phyloP scores from a whole-genome alignment of 2,797 vertebrate species.

The Tapera naevia region DNA sequence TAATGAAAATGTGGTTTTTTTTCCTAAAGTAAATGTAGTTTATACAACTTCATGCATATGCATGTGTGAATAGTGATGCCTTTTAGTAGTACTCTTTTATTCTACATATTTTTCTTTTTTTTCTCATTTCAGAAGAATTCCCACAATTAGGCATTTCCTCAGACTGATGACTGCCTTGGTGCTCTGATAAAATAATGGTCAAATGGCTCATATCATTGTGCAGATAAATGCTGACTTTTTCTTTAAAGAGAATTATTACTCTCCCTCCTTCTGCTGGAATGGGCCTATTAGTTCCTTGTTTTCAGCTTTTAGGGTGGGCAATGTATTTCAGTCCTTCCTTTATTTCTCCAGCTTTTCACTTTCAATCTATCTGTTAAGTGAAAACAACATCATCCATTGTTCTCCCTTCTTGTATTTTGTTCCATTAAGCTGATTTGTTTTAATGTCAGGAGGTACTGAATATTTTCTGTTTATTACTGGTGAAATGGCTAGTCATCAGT shows the following conservation, averaged over 20 bases:
- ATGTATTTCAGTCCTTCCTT: neutral
- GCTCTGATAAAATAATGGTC: neutral
- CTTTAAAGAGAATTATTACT: neutral
- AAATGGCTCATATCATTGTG: neutral
- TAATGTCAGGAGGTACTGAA: constrained; percentile 15
- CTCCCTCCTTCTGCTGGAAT: neutral
- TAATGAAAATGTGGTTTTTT: neutral
- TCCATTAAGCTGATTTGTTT: neutral
- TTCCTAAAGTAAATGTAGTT: neutral
- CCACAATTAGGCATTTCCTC: neutral
- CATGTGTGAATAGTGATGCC: rapidly evolving
- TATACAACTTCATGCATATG: neutral
- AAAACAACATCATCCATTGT: constrained; percentile 2
- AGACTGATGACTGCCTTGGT: neutral
- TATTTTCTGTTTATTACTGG: constrained; percentile 37
- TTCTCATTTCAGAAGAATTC: neutral
- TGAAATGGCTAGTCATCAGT: constrained; percentile 37
- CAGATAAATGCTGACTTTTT: neutral
- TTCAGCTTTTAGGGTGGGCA: constrained; percentile 11
- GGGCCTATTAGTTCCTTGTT: neutral
- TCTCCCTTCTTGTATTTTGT: neutral
- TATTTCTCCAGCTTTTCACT: neutral
- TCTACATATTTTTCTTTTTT: neutral
- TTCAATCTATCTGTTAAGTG: constrained; percentile 1
- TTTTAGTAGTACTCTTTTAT: neutral